Conservation (phyloP, 2,113 vertebrate genomes). For the Oryzias woworae region DNA sequence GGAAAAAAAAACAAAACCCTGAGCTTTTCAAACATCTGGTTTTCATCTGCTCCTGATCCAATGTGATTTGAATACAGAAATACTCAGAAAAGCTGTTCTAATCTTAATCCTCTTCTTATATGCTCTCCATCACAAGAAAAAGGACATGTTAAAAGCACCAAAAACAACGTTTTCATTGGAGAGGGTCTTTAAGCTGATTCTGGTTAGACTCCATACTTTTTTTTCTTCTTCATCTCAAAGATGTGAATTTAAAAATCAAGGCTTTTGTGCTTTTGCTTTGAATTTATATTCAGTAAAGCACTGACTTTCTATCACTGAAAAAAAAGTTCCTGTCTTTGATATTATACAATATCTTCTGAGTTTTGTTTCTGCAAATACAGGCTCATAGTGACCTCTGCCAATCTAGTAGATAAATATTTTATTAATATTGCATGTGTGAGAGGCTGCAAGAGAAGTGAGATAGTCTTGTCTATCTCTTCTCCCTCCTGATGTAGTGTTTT, state of each 20-base stretch:
- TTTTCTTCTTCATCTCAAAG: not conserved
- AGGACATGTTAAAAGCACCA: not conserved
- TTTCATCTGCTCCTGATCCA: no score
- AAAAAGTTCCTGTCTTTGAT: not conserved
- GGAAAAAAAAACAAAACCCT: no score
- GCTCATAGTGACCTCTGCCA: constrained; percentile 31
- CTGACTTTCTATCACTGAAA: not conserved
- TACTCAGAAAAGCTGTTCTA: no score
- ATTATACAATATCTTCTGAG: constrained; percentile 6
- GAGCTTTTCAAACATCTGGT: no score
- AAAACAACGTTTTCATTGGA: no score
- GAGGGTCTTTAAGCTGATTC: no score
- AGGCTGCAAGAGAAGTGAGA: constrained; percentile 8
- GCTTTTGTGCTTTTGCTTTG: not conserved
- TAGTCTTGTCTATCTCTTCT: constrained; percentile 32
- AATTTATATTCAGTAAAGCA: not conserved
- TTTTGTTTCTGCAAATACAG: constrained; percentile 23
- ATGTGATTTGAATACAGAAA: no score
- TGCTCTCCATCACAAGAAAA: no score
- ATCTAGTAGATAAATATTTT: constrained; percentile 24
- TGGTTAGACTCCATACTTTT: not conserved
- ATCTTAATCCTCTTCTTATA: no score
- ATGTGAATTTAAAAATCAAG: not conserved
- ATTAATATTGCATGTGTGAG: constrained; percentile 37
- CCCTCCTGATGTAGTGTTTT: constrained; percentile 35